Conservation (phyloP, 1,140 invertebrate genomes). For the Drosophila kanapiae region DNA sequence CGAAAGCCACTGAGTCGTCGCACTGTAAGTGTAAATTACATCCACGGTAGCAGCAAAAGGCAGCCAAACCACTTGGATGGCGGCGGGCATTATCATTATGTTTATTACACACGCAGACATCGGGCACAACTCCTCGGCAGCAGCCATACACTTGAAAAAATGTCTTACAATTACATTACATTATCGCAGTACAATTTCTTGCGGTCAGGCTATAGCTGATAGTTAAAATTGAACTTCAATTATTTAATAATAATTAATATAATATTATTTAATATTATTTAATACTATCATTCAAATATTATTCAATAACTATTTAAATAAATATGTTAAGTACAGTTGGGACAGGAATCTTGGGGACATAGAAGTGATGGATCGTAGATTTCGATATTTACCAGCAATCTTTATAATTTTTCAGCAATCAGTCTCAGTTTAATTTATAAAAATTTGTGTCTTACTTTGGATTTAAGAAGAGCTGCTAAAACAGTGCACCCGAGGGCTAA, state of each 20-base stretch:
- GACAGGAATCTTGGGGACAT: too few relatives aligned
- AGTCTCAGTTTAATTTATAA: too few relatives aligned
- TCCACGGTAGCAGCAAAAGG: constrained; percentile 65
- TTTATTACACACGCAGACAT: constrained; percentile 71
- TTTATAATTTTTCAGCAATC: background rate
- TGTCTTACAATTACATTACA: too few relatives aligned
- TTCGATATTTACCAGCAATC: background rate
- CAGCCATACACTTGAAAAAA: constrained; percentile 15
- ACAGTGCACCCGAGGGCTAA: background rate
- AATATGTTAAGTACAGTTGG: background rate
- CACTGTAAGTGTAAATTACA: constrained; percentile 57
- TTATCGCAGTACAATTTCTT: background rate
- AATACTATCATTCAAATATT: too few relatives aligned
- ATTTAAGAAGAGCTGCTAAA: background rate
- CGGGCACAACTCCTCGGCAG: constrained; percentile 25
- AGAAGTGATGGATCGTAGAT: background rate
- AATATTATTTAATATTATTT: too few relatives aligned
- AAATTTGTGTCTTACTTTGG: background rate
- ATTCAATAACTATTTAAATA: background rate
- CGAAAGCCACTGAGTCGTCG: constrained; percentile 17
- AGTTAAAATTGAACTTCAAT: too few relatives aligned
- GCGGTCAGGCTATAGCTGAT: too few relatives aligned
- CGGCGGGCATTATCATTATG: constrained; percentile 82
- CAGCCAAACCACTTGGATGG: constrained; percentile 68
- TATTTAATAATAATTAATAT: too few relatives aligned